Evolutionary conservation across 2,888 invertebrate species (phyloP), one percentile per base, ranked within the genome.

Genomic region (Cyclophora punctaria): DNA sequence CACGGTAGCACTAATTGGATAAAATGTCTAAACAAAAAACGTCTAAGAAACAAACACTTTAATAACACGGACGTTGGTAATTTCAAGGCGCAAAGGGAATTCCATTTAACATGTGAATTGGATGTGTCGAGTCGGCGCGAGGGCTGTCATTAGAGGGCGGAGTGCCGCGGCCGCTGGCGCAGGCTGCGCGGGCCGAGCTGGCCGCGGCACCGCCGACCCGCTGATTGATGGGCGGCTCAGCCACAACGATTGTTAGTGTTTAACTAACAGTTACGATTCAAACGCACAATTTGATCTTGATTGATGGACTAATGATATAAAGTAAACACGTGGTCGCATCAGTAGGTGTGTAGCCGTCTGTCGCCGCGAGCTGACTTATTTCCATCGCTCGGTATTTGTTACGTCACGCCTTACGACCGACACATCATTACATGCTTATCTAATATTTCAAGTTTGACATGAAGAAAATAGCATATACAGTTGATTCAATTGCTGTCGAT

Each of bases 1-100:
- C 88, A 88, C 88, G 87, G 88, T 87, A 88, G 88, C 86, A 81
- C 88, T 88, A 88, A 88, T 88, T 87, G 88, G 88, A 81, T 80
- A 73, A 84, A 84, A 82, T 73, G 68, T 80, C 72, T 78, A 75
- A 73, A 81, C 74, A 78, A 83, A 83, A 83, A 85, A 81, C 71
- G 69, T 77, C 75, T 74, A 78, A 83, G 79, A 85, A 86, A 86
- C 87, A 85, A 87, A 86, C 83, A 84, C 75, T 80, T 83, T 85
- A 85, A 85, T 85, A 83, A 82, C 71, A 73, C 75, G 75, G 77
- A 75, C 75, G 76, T 67, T 76, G 72, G 71, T 82, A 83, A 84
- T 83, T 81, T 81, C 63, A 71, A 81, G 78, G 78, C 81, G 80
- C 78, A 81, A 83, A 85, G 80, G 82, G 80, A 80, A 80, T 82